Percentiles rank a stretch among this genome's conserved stretches.
phyloP scores from a whole-genome alignment of 2,113 vertebrate species.

The Chitala chitala region DNA sequence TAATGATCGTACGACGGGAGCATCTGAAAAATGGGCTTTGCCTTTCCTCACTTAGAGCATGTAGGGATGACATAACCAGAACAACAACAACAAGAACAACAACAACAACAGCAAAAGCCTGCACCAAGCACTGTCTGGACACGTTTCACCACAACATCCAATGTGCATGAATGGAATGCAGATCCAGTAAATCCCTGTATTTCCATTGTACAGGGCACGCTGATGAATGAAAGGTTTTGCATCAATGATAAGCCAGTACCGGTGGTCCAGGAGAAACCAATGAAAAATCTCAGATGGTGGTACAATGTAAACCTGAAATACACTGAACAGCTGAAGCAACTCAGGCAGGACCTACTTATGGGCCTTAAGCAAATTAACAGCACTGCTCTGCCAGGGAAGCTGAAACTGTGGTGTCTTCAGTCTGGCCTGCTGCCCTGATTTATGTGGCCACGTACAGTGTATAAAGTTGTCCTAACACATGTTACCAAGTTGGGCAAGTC shows the following conservation, averaged over 20 bases:
- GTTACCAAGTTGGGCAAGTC: neutral
- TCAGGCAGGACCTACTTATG: neutral
- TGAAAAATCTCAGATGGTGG: neutral
- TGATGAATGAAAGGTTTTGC: conserved; percentile 8
- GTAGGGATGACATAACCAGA: no score
- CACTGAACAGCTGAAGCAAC: neutral
- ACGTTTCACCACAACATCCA: no score
- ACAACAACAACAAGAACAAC: no score
- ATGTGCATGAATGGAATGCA: conserved; percentile 7
- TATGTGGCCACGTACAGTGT: neutral
- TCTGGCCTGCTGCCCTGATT: neutral
- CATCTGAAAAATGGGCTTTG: no score
- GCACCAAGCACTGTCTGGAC: no score
- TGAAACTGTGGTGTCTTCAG: neutral
- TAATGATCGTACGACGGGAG: no score
- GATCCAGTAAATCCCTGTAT: conserved; percentile 2
- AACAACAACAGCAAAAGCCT: no score
- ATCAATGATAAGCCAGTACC: conserved; percentile 11
- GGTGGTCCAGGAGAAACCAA: conserved; percentile 1
- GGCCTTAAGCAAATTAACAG: neutral
- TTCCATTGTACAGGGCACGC: conserved; percentile 12
- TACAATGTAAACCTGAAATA: neutral
- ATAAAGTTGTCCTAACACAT: neutral
- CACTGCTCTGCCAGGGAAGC: no score
- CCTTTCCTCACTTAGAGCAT: no score